phyloP scores from a whole-genome alignment of 2,888 invertebrate species.

The Nemapogon koenigi region DNA sequence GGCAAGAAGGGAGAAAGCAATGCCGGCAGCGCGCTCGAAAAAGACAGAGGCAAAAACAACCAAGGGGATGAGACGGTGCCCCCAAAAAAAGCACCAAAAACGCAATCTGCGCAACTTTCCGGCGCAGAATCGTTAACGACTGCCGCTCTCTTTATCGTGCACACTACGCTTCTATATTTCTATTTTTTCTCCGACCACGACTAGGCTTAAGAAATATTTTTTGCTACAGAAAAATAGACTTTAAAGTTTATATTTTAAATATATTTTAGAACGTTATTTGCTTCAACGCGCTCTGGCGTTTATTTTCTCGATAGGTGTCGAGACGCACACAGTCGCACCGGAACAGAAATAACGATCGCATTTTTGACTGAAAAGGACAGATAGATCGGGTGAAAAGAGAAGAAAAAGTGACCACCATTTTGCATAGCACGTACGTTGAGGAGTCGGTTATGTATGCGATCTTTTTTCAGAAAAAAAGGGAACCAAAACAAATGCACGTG shows the following conservation, averaged over 20 bases:
- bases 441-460: conserved; percentile 53
- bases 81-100: conserved; percentile 67
- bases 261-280: conserved; percentile 19
- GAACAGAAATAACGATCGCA: conserved; percentile 67
- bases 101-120: conserved; percentile 67
- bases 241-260: conserved; percentile 13
- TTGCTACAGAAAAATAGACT: not conserved
- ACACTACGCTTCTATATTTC: conserved; percentile 63
- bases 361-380: conserved; percentile 66
- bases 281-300: conserved; percentile 24
- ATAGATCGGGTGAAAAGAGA: conserved; percentile 64
- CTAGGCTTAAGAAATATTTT: conserved; percentile 48
- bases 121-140: conserved; percentile 67
- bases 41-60: conserved; percentile 61
- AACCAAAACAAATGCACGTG: conserved; percentile 66
- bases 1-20: conserved; percentile 37
- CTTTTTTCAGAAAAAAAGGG: conserved; percentile 59
- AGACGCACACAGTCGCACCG: conserved; percentile 59
- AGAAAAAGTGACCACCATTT: conserved; percentile 65
- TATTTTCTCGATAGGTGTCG: conserved; percentile 34
- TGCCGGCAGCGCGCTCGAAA: conserved; percentile 39
- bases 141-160: conserved; percentile 63
- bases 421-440: conserved; percentile 57
- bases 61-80: conserved; percentile 60
- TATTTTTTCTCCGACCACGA: conserved; percentile 58